Conservation (phyloP, 2,113 vertebrate species). For the Laticauda colubrina region DNA sequence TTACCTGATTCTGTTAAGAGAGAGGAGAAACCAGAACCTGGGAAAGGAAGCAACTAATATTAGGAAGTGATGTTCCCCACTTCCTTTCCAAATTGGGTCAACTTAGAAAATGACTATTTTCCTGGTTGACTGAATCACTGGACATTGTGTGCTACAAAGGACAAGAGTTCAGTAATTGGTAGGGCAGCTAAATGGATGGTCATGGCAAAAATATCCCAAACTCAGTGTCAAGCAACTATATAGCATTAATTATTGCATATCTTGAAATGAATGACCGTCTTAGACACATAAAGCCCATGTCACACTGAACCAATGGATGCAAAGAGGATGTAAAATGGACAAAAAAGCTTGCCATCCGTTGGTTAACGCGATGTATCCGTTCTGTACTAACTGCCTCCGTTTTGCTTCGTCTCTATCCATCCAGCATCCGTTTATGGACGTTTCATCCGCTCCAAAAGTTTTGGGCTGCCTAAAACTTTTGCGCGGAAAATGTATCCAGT, state of each 20-base stretch:
- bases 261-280: neutral
- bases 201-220: neutral
- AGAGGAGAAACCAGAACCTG: neutral
- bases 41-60: neutral
- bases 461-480: too few relatives aligned
- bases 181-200: neutral
- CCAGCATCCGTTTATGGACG: too few relatives aligned
- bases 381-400: too few relatives aligned
- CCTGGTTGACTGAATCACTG: neutral
- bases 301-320: too few relatives aligned
- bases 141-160: neutral
- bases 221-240: neutral
- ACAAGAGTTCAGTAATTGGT: neutral
- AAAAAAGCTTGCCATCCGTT: too few relatives aligned
- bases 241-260: neutral
- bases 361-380: too few relatives aligned
- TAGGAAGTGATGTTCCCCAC: neutral
- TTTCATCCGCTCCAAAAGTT: too few relatives aligned
- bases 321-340: too few relatives aligned
- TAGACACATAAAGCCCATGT: neutral
- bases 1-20: neutral
- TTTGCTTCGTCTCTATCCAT: too few relatives aligned
- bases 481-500: too few relatives aligned
- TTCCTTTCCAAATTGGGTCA: neutral
- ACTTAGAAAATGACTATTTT: neutral